Evolutionary conservation across 92 coral and sea anemone species (phyloP).

Genomic region (Phymanthus crucifer): DNA sequence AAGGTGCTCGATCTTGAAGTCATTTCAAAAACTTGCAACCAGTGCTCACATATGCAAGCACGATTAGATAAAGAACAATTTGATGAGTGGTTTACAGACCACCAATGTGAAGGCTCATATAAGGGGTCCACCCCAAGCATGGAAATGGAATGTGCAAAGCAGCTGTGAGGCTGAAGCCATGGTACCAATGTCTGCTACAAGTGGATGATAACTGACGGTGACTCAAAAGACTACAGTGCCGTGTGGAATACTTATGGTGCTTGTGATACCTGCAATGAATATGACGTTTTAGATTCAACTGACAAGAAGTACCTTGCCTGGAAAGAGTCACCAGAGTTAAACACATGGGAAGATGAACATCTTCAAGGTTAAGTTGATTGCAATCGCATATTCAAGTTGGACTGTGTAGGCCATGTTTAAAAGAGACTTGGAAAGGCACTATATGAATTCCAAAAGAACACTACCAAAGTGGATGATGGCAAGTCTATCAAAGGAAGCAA

Average conservation of each 20-base stretch:
- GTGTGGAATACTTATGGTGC: slow-evolving; percentile 48
- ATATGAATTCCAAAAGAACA: slow-evolving; percentile 19
- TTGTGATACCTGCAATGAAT: slow-evolving; percentile 41
- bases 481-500: slow-evolving; percentile 25
- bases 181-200: slow-evolving; percentile 27
- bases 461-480: slow-evolving; percentile 34
- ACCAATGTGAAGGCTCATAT: slow-evolving; percentile 36
- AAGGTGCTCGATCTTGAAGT: slow-evolving; percentile 47
- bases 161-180: slow-evolving; percentile 41
- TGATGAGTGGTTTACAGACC: slow-evolving; percentile 40
- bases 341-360: slow-evolving; percentile 45
- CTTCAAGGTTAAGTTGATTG: slow-evolving; percentile 38
- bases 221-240: slow-evolving; percentile 48
- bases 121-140: slow-evolving; percentile 50
- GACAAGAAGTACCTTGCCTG: slow-evolving; percentile 35
- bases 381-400: slow-evolving; percentile 21
- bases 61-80: slow-evolving; percentile 20
- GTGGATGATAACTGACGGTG: slow-evolving; percentile 58
- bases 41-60: slow-evolving; percentile 41
- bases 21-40: slow-evolving; percentile 37
- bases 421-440: slow-evolving; percentile 34
- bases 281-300: slow-evolving; percentile 37
- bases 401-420: slow-evolving; percentile 36
- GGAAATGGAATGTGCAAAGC: slow-evolving; percentile 54
- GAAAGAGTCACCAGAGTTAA: slow-evolving; percentile 44